Percentiles rank a stretch among this genome's conserved stretches.
phyloP scores from a whole-genome alignment of 2,797 vertebrate genomes.

The Enteromius viviparus region DNA sequence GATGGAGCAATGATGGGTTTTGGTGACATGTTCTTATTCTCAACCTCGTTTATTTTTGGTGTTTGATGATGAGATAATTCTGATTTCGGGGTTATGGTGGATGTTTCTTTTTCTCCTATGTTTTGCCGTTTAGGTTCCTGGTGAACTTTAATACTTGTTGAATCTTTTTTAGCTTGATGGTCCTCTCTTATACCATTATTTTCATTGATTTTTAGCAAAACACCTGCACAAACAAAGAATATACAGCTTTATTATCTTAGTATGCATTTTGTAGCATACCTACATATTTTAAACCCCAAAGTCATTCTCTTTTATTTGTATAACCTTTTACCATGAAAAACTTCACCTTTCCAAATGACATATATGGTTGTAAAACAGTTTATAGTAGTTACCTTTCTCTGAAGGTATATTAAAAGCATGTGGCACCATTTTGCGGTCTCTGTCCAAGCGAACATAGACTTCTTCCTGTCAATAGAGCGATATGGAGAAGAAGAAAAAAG shows the following conservation, averaged over 20 bases:
- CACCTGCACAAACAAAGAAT: conserved; percentile 31
- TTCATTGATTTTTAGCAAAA: conserved; percentile 51
- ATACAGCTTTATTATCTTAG: background rate
- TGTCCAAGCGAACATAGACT: conserved; percentile 58
- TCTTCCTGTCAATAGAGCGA: conserved; percentile 53
- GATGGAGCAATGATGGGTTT: background rate
- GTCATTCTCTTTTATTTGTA: background rate
- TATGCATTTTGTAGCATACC: background rate
- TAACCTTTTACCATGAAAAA: background rate
- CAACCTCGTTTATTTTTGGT: background rate
- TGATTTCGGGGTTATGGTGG: too few relatives aligned
- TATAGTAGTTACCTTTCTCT: conserved; percentile 45
- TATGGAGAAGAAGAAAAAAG: background rate
- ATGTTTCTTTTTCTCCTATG: conserved; percentile 5
- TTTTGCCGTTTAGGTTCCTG: conserved; percentile 33
- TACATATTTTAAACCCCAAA: background rate
- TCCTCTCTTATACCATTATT: conserved; percentile 23
- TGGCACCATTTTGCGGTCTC: conserved; percentile 50
- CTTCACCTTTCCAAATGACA: conserved; percentile 29
- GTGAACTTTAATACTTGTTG: conserved; percentile 13
- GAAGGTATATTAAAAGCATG: conserved; percentile 36
- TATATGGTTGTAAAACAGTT: conserved; percentile 5
- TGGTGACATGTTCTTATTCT: background rate
- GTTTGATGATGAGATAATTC: background rate
- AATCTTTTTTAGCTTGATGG: background rate